phyloP scores from a whole-genome alignment of 2,113 vertebrate genomes.

The Etia nguti region DNA sequence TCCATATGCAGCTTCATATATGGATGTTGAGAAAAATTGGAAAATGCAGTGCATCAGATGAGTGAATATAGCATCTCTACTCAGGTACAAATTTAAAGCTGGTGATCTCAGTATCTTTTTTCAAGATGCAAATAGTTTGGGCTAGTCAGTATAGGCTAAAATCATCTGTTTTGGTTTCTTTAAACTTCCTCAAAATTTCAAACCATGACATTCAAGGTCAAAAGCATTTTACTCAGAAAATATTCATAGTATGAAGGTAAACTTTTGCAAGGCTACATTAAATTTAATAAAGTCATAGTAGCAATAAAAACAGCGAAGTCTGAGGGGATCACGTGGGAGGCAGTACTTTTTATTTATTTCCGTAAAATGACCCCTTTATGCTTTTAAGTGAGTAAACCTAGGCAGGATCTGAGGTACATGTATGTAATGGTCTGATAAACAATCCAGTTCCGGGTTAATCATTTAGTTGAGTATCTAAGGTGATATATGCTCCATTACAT shows the following conservation, averaged over 20 bases:
- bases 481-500: background rate
- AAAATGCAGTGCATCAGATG: background rate
- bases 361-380: background rate
- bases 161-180: background rate
- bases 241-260: background rate
- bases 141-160: background rate
- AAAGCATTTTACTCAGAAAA: background rate
- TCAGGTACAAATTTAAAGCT: background rate
- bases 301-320: background rate
- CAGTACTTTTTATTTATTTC: accelerated
- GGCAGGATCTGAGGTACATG: too few species aligned
- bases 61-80: background rate
- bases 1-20: background rate
- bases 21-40: background rate
- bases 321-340: accelerated
- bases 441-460: too few species aligned
- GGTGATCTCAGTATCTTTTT: background rate
- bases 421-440: background rate
- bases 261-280: background rate
- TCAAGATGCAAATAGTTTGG: background rate
- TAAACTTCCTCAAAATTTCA: accelerated
- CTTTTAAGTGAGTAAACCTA: background rate
- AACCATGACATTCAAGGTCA: background rate
- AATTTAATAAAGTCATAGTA: background rate
- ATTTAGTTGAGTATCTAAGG: background rate